phyloP scores from a whole-genome alignment of 1,140 invertebrate species.

The Temnothorax nylanderi region DNA sequence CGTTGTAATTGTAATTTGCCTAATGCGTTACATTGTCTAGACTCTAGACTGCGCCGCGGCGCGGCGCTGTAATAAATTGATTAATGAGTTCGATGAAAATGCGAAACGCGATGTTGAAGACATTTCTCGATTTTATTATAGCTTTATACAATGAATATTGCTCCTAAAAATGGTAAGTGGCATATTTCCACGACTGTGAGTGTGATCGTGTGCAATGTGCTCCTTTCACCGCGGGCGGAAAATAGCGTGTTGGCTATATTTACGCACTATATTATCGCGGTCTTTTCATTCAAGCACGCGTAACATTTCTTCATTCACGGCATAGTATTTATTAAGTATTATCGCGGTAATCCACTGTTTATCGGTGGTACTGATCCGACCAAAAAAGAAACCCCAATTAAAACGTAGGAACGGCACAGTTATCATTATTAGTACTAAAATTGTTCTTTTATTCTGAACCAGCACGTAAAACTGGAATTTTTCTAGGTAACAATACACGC shows the following conservation, averaged over 20 bases:
- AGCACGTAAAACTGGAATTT: not conserved
- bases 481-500: not conserved
- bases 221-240: slow-evolving; percentile 52
- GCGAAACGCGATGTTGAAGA: not conserved
- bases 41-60: too few species aligned
- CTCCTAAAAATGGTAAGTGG: slow-evolving; percentile 9
- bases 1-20: not conserved
- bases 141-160: not conserved
- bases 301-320: slow-evolving; percentile 43
- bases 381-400: not conserved
- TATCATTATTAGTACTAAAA: not conserved
- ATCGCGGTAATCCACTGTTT: not conserved
- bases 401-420: not conserved
- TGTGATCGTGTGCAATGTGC: not conserved
- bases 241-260: slow-evolving; percentile 50
- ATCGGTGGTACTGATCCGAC: not conserved
- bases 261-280: slow-evolving; percentile 17
- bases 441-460: not conserved
- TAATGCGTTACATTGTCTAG: not conserved
- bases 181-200: slow-evolving; percentile 36
- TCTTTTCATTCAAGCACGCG: slow-evolving; percentile 50
- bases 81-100: slow-evolving; percentile 7
- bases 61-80: not conserved
- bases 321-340: slow-evolving; percentile 25
- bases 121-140: not conserved